Percentiles rank a stretch among this genome's conserved stretches.
Conservation (phyloP, 2,888 invertebrate genomes). For the Aphidoletes aphidimyza region DNA sequence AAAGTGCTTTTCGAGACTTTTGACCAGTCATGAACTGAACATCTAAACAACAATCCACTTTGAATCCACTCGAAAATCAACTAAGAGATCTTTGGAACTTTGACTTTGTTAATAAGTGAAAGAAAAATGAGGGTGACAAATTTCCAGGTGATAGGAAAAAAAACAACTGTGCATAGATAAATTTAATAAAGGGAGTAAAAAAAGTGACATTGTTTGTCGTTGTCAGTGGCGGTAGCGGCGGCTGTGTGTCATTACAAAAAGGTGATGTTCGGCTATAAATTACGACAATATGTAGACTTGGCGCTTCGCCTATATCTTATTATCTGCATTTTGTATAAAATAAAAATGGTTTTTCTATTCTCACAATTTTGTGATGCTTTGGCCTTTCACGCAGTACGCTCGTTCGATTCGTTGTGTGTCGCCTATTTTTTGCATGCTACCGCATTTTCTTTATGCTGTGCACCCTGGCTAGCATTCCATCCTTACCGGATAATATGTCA, state of each 20-base stretch:
- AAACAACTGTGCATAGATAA: not conserved
- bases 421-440: not conserved
- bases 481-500: conserved; percentile 49
- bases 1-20: not conserved
- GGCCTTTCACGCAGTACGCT: not conserved
- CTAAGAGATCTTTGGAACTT: not conserved
- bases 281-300: not conserved
- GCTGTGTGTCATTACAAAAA: conserved; percentile 5
- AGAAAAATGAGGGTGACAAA: conserved; percentile 3
- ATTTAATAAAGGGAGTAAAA: conserved; percentile 36
- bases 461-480: not conserved
- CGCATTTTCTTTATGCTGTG: not conserved
- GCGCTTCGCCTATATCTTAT: conserved; percentile 19
- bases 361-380: not conserved
- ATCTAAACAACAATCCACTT: too few species aligned
- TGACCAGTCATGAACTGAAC: not conserved
- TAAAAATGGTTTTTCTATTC: not conserved
- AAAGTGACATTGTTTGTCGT: conserved; percentile 33
- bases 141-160: not conserved
- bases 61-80: not conserved
- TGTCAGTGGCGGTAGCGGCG: too few species aligned
- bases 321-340: conserved; percentile 20
- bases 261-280: conserved; percentile 27
- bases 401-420: not conserved
- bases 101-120: not conserved